These are phyloP conservation scores for Promerops cafer DNA, from an alignment of 2,113 vertebrate genomes.

Conservation along the genomic window DNA sequence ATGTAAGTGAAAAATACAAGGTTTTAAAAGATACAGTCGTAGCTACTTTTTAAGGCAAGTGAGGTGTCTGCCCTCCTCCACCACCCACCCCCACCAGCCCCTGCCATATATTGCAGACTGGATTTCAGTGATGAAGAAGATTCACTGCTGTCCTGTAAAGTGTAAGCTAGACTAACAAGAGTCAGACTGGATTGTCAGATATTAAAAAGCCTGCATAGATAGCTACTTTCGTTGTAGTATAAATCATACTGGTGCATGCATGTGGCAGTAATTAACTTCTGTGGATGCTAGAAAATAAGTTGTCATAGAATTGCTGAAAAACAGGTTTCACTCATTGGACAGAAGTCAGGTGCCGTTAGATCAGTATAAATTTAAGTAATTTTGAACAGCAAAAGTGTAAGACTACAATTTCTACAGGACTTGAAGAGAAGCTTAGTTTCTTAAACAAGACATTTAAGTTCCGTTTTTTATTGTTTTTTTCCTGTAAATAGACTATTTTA, in stretches of 20 bases:
- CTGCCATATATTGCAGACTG: not conserved
- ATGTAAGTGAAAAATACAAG: not conserved
- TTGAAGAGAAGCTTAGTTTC: not conserved
- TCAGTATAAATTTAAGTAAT: not conserved
- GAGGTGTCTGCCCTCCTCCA: not conserved
- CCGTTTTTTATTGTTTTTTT: not conserved
- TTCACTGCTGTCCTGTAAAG: not conserved
- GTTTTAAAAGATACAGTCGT: not conserved
- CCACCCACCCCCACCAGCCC: fast-evolving
- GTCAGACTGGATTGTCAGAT: not conserved
- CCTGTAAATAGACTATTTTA: not conserved
- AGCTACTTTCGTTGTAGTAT: not conserved
- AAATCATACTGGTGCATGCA: not conserved
- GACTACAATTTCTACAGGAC: not conserved
- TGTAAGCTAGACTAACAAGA: not conserved
- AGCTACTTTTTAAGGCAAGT: not conserved
- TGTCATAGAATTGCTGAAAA: not conserved
- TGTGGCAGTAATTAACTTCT: not conserved
- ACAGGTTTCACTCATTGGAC: not conserved
- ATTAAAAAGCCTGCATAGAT: not conserved
- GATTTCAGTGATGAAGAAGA: not conserved
- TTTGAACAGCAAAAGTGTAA: not conserved
- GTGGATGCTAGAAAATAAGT: not conserved
- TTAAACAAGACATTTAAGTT: not conserved
- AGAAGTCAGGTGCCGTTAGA: not conserved